Evolutionary conservation across 2,888 invertebrate species (phyloP), one percentile per base, ranked within the genome.

Genomic region (Mythimna lalbum): DNA sequence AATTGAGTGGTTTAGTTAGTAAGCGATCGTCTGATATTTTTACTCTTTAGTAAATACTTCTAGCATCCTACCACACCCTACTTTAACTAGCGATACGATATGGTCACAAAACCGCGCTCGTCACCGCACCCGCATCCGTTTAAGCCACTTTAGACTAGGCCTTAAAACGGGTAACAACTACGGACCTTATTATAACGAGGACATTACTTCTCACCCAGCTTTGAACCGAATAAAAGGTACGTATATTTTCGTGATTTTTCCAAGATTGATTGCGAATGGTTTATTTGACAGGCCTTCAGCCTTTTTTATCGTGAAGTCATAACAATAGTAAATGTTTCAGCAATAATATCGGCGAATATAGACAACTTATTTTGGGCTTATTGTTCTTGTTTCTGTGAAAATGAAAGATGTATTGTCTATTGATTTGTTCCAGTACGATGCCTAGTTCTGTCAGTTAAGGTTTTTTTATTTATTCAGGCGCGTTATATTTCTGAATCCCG

Each of bases 201-300:
- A 78, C 66, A 72, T 78, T 81, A 70, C 52, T 64, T 67, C 31
- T 65, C 72, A 66, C 81, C 59, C 50, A 70, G 63, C 63, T 63
- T 43, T 81, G 76, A 61, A 59, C 53, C 33, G 50, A 52, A 80
- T 64, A 36, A 69, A 69, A 69, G n/a, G 63, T 52, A 60, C 23
- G 39, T 53, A 21, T 57, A 57, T 59, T 59, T 76, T 56, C 63
- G 33, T 36, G 68, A 63, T 60, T 63, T 75, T 63, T 55, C 33
- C 21, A 63, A 73, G 80, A 75, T 79, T 47, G 59, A 75, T 75
- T 53, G 50, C 52, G 39, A 66, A 79, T 73, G 73, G 49, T n/a
- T 19, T 63, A 47, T 53, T 79, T 78, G 79, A 73, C 63, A 47
- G 52, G 17, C 47, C 23, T 43, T 55, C 53, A 19, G 59, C 78